phyloP scores from a whole-genome alignment of 2,113 vertebrate species.

The Chionis minor region DNA sequence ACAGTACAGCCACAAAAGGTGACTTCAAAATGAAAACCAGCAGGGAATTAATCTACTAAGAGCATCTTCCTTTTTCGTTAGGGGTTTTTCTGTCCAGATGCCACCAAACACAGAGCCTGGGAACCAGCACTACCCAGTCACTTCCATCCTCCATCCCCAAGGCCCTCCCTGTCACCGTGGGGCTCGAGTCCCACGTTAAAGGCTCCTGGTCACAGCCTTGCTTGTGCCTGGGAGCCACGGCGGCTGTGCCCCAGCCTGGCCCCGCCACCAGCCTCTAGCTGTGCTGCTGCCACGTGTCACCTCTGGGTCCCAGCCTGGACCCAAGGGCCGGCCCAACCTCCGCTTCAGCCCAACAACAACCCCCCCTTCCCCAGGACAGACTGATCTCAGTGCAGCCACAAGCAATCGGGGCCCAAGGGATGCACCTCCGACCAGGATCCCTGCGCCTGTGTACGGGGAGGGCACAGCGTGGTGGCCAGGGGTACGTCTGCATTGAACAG shows the following conservation, averaged over 20 bases:
- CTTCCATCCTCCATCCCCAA: neutral
- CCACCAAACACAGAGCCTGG: neutral
- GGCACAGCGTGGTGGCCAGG: accelerated
- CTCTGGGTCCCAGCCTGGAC: neutral
- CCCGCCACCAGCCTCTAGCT: neutral
- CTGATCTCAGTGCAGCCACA: neutral
- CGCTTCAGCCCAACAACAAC: neutral
- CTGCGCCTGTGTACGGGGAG: accelerated
- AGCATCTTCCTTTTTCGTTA: neutral
- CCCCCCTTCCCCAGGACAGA: accelerated
- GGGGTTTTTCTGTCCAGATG: neutral
- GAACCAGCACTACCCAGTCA: neutral
- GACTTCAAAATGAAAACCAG: neutral
- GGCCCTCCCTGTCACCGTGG: neutral
- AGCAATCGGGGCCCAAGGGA: neutral
- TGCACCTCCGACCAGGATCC: accelerated
- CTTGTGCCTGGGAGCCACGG: neutral
- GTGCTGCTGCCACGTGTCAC: neutral
- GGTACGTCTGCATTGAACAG: neutral
- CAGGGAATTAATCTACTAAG: neutral
- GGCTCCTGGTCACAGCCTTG: neutral
- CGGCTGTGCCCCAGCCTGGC: neutral
- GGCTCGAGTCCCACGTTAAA: neutral
- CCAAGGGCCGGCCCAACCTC: neutral
- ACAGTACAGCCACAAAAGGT: neutral